Evolutionary conservation across 2,888 invertebrate species (phyloP), one percentile per base, ranked within the genome.

Genomic region (Apamea anceps): DNA sequence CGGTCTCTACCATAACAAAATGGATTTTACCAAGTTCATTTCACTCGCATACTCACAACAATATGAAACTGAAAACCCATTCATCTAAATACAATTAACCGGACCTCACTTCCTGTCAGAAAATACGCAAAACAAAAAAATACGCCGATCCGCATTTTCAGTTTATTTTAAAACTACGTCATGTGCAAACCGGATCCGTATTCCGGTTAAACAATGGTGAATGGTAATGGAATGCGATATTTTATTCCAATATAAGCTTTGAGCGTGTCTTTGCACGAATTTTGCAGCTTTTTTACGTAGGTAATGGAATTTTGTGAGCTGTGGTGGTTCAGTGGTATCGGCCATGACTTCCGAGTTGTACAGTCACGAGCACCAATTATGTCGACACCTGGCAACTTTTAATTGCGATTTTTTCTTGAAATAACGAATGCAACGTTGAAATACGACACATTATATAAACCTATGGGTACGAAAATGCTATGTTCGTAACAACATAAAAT

Each of bases 61-160:
- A 67, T 37, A 66, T 71, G 37, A 75, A 67, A 67, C 67, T 10
- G 48, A 57, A 77, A 84, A 65, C 32, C 77, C 77, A 84, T 86
- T 82, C 37, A 75, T 79, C 79, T 79, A 84, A 85, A 86, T 83
- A 73, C 79, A 83, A 83, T 79, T 86, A 83, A 83, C 70, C 8
- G 74, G 63, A 65, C 60, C 57, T 10, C 45, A 75, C 67, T 72
- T 75, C 63, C 74, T 63, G 84, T 67, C 81, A 75, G 48, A 73
- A 84, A 72, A 76, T 70, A 72, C 7, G 66, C 15, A 72, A 72
- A 74, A 65, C 63, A 51, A 57, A 80, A 57, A 80, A 80, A 77
- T 66, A 70, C 70, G 18, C 73, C 48, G 25, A 68, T 51, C 13
- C 65, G 37, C 32, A 75, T 72, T 80, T 81, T 51, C 54, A 81